Conservation (phyloP, 2,888 invertebrate genomes). For the Beris morrisii region DNA sequence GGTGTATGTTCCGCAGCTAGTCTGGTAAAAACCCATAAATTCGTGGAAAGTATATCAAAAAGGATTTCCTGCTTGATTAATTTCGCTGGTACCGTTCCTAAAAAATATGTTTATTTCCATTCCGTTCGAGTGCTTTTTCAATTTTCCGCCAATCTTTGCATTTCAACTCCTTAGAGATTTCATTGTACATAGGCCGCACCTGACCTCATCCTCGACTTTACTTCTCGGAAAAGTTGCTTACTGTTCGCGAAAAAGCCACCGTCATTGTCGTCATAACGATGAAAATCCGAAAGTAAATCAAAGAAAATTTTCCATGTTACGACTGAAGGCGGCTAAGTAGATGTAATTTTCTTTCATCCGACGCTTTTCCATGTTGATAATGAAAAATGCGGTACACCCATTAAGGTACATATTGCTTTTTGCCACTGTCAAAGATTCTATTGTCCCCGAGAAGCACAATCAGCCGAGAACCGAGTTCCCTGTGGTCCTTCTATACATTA, state of each 20-base stretch:
- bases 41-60: slow-evolving; percentile 11
- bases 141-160: slow-evolving; percentile 34
- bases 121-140: slow-evolving; percentile 29
- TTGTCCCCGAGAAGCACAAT: slow-evolving; percentile 33
- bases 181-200: slow-evolving; percentile 25
- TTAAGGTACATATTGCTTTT: slow-evolving; percentile 30
- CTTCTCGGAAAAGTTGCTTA: slow-evolving; percentile 12
- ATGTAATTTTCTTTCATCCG: slow-evolving; percentile 38
- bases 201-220: slow-evolving; percentile 18
- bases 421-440: slow-evolving; percentile 28
- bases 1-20: too few species aligned
- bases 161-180: slow-evolving; percentile 23
- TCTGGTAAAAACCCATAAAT: too few species aligned
- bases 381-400: slow-evolving; percentile 35
- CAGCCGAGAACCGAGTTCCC: slow-evolving; percentile 22
- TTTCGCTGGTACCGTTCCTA: background rate
- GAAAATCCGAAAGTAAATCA: slow-evolving; percentile 36
- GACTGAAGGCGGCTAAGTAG: slow-evolving; percentile 24
- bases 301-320: slow-evolving; percentile 19
- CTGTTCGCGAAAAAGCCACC: slow-evolving; percentile 29
- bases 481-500: slow-evolving; percentile 33
- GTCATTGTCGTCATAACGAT: slow-evolving; percentile 17
- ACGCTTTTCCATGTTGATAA: slow-evolving; percentile 36
- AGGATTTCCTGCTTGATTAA: slow-evolving; percentile 29
- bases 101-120: background rate